A percentile compares a stretch with the other conserved stretches of the same genome.
These are phyloP conservation scores for Lathamus discolor DNA, from an alignment of 2,113 vertebrate genomes.

Conservation along the genomic window DNA sequence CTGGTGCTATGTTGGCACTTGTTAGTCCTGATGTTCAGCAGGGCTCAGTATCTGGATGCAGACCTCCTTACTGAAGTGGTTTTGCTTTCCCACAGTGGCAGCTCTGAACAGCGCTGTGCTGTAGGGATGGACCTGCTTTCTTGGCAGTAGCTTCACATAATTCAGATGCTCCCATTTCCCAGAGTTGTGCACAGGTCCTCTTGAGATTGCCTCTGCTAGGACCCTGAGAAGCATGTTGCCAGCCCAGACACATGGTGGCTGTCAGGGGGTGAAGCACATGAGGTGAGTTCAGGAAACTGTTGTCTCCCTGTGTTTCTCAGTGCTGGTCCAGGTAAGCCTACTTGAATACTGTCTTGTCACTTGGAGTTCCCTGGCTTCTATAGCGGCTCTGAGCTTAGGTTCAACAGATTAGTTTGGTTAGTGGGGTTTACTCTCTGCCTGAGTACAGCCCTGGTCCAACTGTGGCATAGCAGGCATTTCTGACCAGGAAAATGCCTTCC, in stretches of 20 bases:
- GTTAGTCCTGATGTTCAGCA: not conserved
- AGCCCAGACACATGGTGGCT: not conserved
- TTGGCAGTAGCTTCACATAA: not conserved
- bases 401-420: not conserved
- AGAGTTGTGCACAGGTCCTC: not conserved
- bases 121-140: not conserved
- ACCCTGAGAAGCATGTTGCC: rapidly evolving
- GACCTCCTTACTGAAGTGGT: not conserved
- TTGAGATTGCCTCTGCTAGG: not conserved
- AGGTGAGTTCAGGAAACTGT: not conserved
- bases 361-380: not conserved
- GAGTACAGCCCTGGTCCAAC: not conserved
- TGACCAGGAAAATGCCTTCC: not conserved
- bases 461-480: not conserved
- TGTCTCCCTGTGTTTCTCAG: not conserved
- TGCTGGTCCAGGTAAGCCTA: not conserved
- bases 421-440: not conserved
- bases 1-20: not conserved
- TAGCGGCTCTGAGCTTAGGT: not conserved
- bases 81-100: not conserved
- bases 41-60: not conserved
- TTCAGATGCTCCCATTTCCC: not conserved
- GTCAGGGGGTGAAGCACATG: not conserved
- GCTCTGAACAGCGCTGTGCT: not conserved
- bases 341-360: not conserved